Percentiles rank a stretch among this genome's conserved stretches.
Conservation (phyloP, 2,113 vertebrate genomes). For the Gobiocypris rarus region DNA sequence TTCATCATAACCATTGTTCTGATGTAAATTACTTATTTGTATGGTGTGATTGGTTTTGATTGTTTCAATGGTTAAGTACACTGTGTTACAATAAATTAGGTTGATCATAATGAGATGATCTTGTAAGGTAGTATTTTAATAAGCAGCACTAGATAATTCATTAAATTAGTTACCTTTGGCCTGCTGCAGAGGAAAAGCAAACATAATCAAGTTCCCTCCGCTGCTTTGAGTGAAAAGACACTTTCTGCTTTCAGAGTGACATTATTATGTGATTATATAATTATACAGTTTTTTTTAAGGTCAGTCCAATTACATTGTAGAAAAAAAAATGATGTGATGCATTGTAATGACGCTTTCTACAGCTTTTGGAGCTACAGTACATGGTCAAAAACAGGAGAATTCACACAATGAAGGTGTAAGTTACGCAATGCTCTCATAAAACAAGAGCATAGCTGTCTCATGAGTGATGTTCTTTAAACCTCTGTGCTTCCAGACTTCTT, state of each 20-base stretch:
- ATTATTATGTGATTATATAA: conserved; percentile 28
- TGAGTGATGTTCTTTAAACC: background rate
- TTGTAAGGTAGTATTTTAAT: background rate
- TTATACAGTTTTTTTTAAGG: conserved; percentile 16
- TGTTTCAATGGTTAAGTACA: background rate
- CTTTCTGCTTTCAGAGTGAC: background rate
- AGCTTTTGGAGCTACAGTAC: background rate
- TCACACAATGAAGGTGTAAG: background rate
- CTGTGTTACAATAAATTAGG: too few relatives aligned
- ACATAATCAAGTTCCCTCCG: conserved; percentile 8
- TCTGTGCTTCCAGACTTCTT: background rate
- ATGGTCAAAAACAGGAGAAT: background rate
- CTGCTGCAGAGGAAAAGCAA: conserved; percentile 5
- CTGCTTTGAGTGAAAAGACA: background rate
- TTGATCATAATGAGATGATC: background rate
- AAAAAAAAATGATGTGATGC: background rate
- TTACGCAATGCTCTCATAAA: background rate
- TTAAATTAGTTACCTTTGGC: background rate
- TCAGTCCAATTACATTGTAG: conserved; percentile 3
- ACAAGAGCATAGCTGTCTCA: background rate
- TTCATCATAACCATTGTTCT: too few relatives aligned
- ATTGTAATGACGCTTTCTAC: conserved; percentile 4
- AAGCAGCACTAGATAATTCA: background rate
- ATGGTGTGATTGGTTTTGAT: background rate
- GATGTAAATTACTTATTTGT: too few relatives aligned